A percentile compares a stretch with the other conserved stretches of the same genome.
phyloP scores from a whole-genome alignment of 2,797 vertebrate genomes.

The Chromobotia macracanthus region DNA sequence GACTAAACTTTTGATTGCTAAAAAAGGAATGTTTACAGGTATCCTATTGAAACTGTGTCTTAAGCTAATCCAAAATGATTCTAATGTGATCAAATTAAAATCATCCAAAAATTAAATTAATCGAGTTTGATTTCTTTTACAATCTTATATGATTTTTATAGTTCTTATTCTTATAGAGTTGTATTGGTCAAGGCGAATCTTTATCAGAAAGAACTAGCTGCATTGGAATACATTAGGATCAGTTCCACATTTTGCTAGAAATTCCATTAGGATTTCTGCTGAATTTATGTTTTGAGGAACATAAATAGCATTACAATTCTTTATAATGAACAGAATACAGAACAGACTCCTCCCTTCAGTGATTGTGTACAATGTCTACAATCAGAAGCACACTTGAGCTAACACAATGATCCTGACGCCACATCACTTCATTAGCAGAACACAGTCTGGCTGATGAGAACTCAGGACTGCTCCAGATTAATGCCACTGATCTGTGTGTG shows the following conservation, averaged over 20 bases:
- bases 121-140: background rate
- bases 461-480: background rate
- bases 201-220: no score
- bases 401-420: background rate
- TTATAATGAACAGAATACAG: background rate
- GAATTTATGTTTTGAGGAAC: background rate
- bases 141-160: background rate
- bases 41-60: background rate
- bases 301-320: background rate
- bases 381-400: constrained; percentile 3
- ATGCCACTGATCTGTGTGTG: background rate
- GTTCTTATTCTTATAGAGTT: background rate
- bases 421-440: constrained; percentile 18
- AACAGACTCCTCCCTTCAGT: background rate
- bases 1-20: no score
- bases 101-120: constrained; percentile 1
- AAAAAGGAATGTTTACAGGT: background rate
- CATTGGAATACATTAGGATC: no score
- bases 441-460: background rate
- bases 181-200: no score
- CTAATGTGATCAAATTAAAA: background rate
- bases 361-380: background rate
- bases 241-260: no score
- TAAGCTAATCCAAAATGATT: constrained; percentile 1
- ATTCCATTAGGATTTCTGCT: no score